Base-by-base conservation (phyloP, 2,888 invertebrate genomes). In the Blastobasis lacticolella region DNA sequence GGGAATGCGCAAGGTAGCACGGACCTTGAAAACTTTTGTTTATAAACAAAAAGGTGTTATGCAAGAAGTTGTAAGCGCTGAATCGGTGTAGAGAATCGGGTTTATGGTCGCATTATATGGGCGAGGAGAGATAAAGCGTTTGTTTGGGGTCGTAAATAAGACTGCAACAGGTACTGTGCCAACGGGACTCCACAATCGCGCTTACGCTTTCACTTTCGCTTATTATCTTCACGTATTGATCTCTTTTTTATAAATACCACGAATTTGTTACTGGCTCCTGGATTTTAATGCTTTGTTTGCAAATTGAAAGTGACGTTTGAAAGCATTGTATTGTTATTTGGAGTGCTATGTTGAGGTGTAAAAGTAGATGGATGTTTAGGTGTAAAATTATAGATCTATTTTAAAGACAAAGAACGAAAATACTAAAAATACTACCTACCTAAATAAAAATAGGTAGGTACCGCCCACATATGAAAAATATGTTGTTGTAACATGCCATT, bases 81-180 rank as follows among this genome's bases (percentile, higher is more conserved):
- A 66, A 69, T 70, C 62, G 64, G 69, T 74, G 75, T 71, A 69
- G 73, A 75, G 78, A 79, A 81, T 80, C 76, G 75, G 78, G 78
- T 87, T 82, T 81, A 86, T 81, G 79, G 80, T 73, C 81, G 81
- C 71, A 81, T 83, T 85, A 82, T 81, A 76, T 84, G 81, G 80
- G 75, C 78, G 78, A 72, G 67, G 70, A 67, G 82, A 87, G 87
- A 87, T 87, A 86, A 86, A 86, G 82, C 84, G 86, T 74, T 84
- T 88, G 88, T 88, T 88, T 85, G 85, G 84, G 87, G 78, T 85
- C 88, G 81, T 87, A 88, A 88, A 88, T 88, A 86, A 84, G 81
- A 74, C 82, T 80, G 87, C 88, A 88, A 88, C 88, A 87, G 88
- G 88, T 88, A 88, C 73, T 64, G 69, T 78, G 81, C 76, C 75